These are phyloP conservation scores for Philaethria dido DNA, from an alignment of 2,888 invertebrate genomes.

Conservation along the genomic window DNA sequence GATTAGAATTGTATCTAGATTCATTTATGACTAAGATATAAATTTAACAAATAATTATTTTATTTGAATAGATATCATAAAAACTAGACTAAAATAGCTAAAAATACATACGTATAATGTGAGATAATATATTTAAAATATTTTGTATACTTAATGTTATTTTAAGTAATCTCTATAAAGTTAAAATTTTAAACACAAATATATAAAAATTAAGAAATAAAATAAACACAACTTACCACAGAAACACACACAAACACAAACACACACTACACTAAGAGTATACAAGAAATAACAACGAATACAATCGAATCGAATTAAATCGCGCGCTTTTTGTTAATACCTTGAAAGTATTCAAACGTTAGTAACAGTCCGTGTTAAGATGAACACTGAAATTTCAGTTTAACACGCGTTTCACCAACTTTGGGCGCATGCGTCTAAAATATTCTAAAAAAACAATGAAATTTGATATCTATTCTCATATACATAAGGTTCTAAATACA, in stretches of 20 bases:
- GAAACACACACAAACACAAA: slow-evolving; percentile 28
- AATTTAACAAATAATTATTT: too few species aligned
- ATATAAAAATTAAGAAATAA: neutral
- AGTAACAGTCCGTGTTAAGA: slow-evolving; percentile 49
- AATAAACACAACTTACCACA: slow-evolving; percentile 35
- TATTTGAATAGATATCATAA: too few species aligned
- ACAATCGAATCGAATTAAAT: slow-evolving; percentile 28
- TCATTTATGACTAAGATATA: too few species aligned
- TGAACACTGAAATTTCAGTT: slow-evolving; percentile 59
- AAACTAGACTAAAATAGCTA: too few species aligned
- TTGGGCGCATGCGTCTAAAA: slow-evolving; percentile 63
- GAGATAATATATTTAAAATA: neutral
- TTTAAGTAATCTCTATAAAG: neutral
- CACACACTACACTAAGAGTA: slow-evolving; percentile 27
- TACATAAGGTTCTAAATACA: neutral
- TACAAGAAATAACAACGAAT: slow-evolving; percentile 13
- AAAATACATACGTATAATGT: too few species aligned
- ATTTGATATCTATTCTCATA: neutral
- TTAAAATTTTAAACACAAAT: neutral
- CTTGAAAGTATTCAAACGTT: slow-evolving; percentile 30
- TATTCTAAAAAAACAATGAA: slow-evolving; percentile 53
- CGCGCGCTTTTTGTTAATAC: slow-evolving; percentile 39
- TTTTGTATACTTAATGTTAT: neutral
- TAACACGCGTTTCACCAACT: slow-evolving; percentile 57
- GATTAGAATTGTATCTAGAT: too few species aligned